Evolutionary conservation across 2,888 invertebrate species (phyloP).

Genomic region (Eucera pruinosa): DNA sequence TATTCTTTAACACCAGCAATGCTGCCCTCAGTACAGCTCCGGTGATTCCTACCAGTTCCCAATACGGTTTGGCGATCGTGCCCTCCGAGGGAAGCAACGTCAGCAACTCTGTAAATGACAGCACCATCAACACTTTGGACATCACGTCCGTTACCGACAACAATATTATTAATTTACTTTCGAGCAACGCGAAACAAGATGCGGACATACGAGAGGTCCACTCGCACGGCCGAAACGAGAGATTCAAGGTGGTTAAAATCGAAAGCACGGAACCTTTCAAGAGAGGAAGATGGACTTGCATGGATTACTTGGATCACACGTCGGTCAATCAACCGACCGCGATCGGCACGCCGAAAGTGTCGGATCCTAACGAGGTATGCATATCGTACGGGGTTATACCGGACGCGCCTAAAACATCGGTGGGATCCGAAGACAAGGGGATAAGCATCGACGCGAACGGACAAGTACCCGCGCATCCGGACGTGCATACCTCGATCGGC

Average conservation of each 20-base stretch:
- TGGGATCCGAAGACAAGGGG: slow-evolving; percentile 74
- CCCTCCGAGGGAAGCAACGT: slow-evolving; percentile 85
- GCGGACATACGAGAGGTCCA: slow-evolving; percentile 88
- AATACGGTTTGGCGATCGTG: slow-evolving; percentile 92
- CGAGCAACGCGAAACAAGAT: slow-evolving; percentile 82
- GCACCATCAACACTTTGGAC: slow-evolving; percentile 80
- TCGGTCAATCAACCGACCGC: slow-evolving; percentile 82
- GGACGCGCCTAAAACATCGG: slow-evolving; percentile 75
- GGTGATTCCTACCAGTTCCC: slow-evolving; percentile 92
- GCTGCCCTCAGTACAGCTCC: slow-evolving; percentile 92
- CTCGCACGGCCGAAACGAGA: slow-evolving; percentile 89
- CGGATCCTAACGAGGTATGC: slow-evolving; percentile 83
- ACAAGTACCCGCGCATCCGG: slow-evolving; percentile 76
- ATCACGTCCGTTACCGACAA: slow-evolving; percentile 82
- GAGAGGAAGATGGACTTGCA: slow-evolving; percentile 96
- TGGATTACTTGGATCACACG: slow-evolving; percentile 96
- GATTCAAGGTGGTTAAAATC: slow-evolving; percentile 97
- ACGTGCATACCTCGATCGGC: slow-evolving; percentile 73
- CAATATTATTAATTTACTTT: slow-evolving; percentile 82
- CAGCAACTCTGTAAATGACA: slow-evolving; percentile 80
- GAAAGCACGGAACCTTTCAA: slow-evolving; percentile 97
- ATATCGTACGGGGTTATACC: slow-evolving; percentile 82
- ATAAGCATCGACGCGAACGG: slow-evolving; percentile 79
- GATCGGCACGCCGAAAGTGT: slow-evolving; percentile 78
- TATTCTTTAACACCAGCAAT: slow-evolving; percentile 91